Evolutionary conservation across 2,888 invertebrate species (phyloP), one percentile per base, ranked within the genome.

Genomic region (Agonopterix subpropinquella): DNA sequence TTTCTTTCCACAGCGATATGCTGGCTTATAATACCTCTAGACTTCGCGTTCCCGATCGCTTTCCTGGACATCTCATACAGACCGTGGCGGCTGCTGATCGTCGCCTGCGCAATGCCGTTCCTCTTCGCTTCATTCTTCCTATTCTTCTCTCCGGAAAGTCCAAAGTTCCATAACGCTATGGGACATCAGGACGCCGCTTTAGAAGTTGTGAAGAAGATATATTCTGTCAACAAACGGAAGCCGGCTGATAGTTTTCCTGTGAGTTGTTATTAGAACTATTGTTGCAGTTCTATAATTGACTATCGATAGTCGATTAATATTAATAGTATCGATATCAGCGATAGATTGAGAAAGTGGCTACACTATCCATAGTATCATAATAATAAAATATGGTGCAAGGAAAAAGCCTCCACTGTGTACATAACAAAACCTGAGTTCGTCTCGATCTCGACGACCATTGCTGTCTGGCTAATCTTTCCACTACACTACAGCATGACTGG

Each of bases 71-170:
- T 94, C 52, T 69, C 73, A 0, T 92, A 92, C 65, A 90, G 92
- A 37, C 93, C 95, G 0, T 96, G 96, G 96, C 88, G 96, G 5
- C 68, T 95, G 4, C 91, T 95, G 51, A 77, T 96, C 2, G 87
- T 93, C 0, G 73, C 92, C 0, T 90, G 93, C 51, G 90, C 92
- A 0, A 39, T 93, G 2, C 92, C 95, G 0, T 92, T 92, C 60
- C 64, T 93, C 0, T 45, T 93, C 0, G 90, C 92, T 0, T 89
- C 92, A 0, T 41, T 91, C 0, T 84, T 92, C 10, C 76, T 93
- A 10, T 67, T 88, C 7, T 82, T 86, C 43, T 88, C 92, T 10
- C 95, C 95, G 0, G 96, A 96, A 69, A 96, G 94, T 54, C 96
- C 96, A 0, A 94, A 95, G 74, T 96, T 92, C 70, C 79, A 92